Conservation (phyloP, 2,797 vertebrate species). For the Galago senegalensis region DNA sequence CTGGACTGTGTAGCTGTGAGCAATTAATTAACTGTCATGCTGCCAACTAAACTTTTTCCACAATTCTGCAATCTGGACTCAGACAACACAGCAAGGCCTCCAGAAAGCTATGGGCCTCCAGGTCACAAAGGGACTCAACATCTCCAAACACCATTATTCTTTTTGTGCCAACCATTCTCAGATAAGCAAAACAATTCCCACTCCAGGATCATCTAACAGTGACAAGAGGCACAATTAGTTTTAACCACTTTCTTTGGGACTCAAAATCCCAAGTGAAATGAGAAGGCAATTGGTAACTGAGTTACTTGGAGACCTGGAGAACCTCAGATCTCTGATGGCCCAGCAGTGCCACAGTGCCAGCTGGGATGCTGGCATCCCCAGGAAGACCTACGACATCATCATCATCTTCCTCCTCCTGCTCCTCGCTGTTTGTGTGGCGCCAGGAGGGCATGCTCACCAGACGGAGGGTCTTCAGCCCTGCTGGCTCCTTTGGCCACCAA, state of each 20-base stretch:
- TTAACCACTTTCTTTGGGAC: slow-evolving; percentile 79
- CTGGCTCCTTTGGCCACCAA: slow-evolving; percentile 88
- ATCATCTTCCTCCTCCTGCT: slow-evolving; percentile 92
- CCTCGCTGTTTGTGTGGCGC: slow-evolving; percentile 89
- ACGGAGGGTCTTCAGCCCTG: slow-evolving; percentile 90
- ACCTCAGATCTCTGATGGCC: slow-evolving; percentile 80
- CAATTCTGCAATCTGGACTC: slow-evolving; percentile 63
- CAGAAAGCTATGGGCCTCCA: slow-evolving; percentile 73
- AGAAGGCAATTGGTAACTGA: slow-evolving; percentile 60
- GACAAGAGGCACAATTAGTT: slow-evolving; percentile 70
- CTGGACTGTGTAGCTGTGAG: slow-evolving; percentile 53
- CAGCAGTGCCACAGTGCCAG: slow-evolving; percentile 70
- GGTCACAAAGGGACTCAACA: slow-evolving; percentile 62
- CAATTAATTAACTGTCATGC: slow-evolving; percentile 79
- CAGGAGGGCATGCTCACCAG: slow-evolving; percentile 90
- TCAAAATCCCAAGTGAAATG: slow-evolving; percentile 63
- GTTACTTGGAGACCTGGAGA: slow-evolving; percentile 72
- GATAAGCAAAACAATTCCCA: slow-evolving; percentile 66
- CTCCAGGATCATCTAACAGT: slow-evolving; percentile 51
- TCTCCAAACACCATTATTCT: slow-evolving; percentile 33
- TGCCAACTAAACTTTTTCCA: slow-evolving; percentile 68
- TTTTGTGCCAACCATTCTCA: slow-evolving; percentile 60
- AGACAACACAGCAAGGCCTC: slow-evolving; percentile 78
- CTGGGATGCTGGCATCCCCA: background rate
- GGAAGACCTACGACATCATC: slow-evolving; percentile 91